These are phyloP conservation scores for Nyctibius grandis DNA, from an alignment of 2,797 vertebrate genomes.

Conservation along the genomic window DNA sequence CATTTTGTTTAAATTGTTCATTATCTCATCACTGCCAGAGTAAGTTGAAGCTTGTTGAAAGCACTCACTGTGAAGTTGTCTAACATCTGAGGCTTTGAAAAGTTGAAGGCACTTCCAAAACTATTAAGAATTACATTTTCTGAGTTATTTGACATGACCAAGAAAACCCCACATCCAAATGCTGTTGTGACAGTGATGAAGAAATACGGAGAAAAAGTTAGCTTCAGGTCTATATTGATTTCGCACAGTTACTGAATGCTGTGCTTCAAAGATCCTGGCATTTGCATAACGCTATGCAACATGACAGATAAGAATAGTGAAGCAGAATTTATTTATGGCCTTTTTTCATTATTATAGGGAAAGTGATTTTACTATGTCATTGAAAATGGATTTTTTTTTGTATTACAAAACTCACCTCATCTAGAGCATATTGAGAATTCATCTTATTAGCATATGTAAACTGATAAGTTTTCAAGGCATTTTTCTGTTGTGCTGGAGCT, in stretches of 20 bases:
- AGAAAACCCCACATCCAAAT: neutral
- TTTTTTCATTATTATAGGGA: neutral
- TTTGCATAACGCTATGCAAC: neutral
- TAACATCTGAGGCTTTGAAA: neutral
- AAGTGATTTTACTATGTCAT: neutral
- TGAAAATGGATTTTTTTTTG: neutral
- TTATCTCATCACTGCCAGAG: slow-evolving; percentile 25
- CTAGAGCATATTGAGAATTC: neutral
- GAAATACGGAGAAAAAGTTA: neutral
- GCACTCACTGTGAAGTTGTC: slow-evolving; percentile 11
- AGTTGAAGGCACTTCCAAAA: neutral
- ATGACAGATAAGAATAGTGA: neutral
- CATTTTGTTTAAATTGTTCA: slow-evolving; percentile 47
- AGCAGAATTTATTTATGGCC: neutral
- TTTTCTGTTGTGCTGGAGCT: neutral
- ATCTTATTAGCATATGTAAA: neutral
- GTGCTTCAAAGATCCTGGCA: neutral
- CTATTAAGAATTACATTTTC: neutral
- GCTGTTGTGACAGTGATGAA: neutral
- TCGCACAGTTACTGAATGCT: neutral
- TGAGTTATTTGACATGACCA: neutral
- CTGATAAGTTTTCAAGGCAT: neutral
- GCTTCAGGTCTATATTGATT: neutral
- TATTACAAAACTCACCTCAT: neutral
- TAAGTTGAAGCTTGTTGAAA: slow-evolving; percentile 21